A percentile compares a stretch with the other conserved stretches of the same genome.
Conservation (phyloP, 2,797 vertebrate genomes). For the Spea hammondii region DNA sequence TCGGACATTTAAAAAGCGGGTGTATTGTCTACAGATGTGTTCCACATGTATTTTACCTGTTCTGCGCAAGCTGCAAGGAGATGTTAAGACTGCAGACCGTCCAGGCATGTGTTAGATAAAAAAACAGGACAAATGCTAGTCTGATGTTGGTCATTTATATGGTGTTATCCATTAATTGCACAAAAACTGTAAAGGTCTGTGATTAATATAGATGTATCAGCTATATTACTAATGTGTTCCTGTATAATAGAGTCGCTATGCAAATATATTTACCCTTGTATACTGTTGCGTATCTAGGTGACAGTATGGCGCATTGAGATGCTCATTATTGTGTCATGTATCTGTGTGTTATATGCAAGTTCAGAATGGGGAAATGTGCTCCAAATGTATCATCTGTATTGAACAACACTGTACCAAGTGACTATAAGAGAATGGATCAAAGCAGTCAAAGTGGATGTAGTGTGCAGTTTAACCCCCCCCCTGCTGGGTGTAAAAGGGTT, state of each 20-base stretch:
- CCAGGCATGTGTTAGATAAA: not conserved
- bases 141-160: constrained; percentile 28
- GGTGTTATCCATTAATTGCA: constrained; percentile 38
- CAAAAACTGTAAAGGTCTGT: constrained; percentile 50
- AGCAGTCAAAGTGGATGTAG: no score
- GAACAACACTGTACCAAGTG: no score
- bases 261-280: constrained; percentile 49
- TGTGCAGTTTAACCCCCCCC: no score
- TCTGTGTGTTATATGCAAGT: not conserved
- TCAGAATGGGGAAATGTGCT: no score
- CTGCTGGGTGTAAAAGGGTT: no score
- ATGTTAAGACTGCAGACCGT: not conserved
- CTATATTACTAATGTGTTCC: constrained; percentile 21
- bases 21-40: no score
- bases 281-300: constrained; percentile 31
- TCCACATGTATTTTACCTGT: no score
- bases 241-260: constrained; percentile 55
- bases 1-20: no score
- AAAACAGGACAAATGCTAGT: constrained; percentile 11
- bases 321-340: not conserved
- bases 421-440: no score
- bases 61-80: no score
- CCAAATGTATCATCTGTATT: no score
- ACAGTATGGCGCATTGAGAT: constrained; percentile 28
- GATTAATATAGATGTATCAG: constrained; percentile 25